Evolutionary conservation across 1,140 invertebrate genomes (phyloP).

Genomic region (Trachymyrmex septentrionalis): DNA sequence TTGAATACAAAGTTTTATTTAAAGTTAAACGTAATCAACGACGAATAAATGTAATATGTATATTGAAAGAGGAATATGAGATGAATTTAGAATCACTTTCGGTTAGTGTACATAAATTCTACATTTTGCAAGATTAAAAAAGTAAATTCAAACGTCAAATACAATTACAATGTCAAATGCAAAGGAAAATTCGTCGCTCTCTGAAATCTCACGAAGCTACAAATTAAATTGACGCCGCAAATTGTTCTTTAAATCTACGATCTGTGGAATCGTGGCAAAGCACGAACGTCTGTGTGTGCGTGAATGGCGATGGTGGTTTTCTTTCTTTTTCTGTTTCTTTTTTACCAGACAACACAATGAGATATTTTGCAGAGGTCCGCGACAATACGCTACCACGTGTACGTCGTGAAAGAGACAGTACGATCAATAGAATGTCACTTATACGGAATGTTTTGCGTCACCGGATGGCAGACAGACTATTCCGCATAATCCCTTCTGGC

Average conservation of each 20-base stretch:
- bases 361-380: constrained; percentile 27
- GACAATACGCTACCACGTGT: constrained; percentile 51
- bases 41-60: background rate
- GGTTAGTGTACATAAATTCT: background rate
- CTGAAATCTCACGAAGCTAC: background rate
- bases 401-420: constrained; percentile 26
- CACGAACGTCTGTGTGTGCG: background rate
- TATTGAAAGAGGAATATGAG: constrained; percentile 2
- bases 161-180: constrained; percentile 1
- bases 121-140: background rate
- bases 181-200: background rate
- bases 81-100: background rate
- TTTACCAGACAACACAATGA: constrained; percentile 27
- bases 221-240: background rate
- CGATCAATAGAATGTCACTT: constrained; percentile 59
- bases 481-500: constrained; percentile 26
- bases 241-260: background rate
- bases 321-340: too few species aligned
- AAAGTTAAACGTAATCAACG: background rate
- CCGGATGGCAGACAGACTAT: constrained; percentile 35
- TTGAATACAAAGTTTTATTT: background rate
- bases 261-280: background rate
- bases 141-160: background rate
- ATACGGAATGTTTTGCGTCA: constrained; percentile 58
- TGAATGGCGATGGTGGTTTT: background rate